Percentiles rank a stretch among this genome's conserved stretches.
Conservation (phyloP, 2,888 invertebrate genomes). For the Agonopterix arenella region DNA sequence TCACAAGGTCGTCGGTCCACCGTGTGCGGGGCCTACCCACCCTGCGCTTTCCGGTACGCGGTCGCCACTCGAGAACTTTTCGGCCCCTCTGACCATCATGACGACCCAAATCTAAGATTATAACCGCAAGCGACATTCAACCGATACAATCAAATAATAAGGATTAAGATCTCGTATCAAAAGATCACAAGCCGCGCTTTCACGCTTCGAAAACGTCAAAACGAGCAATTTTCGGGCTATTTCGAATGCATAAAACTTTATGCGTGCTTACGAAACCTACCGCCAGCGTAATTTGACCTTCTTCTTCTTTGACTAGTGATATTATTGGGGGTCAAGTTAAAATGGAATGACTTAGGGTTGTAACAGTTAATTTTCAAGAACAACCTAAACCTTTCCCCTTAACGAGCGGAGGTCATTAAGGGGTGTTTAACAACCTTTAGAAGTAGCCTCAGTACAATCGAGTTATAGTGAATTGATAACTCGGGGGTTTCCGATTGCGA, state of each 20-base stretch:
- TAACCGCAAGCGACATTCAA: too few species aligned
- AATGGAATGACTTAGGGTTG: conserved; percentile 32
- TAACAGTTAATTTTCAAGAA: conserved; percentile 65
- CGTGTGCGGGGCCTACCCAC: too few species aligned
- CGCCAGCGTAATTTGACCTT: conserved; percentile 30
- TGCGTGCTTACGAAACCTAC: conserved; percentile 40
- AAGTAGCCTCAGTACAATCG: conserved; percentile 26
- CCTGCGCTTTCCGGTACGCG: too few species aligned
- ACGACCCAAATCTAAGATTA: too few species aligned
- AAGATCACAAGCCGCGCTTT: not conserved
- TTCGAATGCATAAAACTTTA: conserved; percentile 66
- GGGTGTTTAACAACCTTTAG: conserved; percentile 45
- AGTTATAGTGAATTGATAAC: conserved; percentile 37
- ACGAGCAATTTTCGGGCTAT: conserved; percentile 64
- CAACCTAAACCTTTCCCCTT: conserved; percentile 64
- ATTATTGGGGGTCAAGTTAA: conserved; percentile 19
- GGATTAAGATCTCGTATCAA: too few species aligned
- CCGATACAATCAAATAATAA: too few species aligned
- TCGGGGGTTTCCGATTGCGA: not conserved
- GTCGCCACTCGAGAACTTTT: too few species aligned
- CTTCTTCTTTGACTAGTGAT: conserved; percentile 11
- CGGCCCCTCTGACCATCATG: too few species aligned
- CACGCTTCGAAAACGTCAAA: conserved; percentile 48
- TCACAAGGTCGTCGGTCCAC: too few species aligned
- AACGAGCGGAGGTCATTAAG: conserved; percentile 62